Evolutionary conservation across 2,113 vertebrate species (phyloP).

Genomic region (Dicentrarchus labrax): DNA sequence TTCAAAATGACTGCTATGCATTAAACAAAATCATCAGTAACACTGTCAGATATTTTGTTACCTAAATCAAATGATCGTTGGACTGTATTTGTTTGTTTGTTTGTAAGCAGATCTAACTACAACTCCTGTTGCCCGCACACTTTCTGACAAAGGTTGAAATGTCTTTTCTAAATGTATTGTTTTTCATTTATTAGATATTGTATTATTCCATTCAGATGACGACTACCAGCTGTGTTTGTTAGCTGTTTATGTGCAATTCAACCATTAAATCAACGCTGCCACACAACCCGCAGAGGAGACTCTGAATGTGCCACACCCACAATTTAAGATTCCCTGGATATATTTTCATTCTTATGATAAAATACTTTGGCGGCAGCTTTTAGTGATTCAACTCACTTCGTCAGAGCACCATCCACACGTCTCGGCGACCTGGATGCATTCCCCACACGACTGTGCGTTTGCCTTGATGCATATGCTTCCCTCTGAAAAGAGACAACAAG

Average conservation of each 20-base stretch:
- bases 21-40: background rate
- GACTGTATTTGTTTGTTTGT: background rate
- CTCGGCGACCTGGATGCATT: constrained; percentile 95
- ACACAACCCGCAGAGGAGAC: constrained; percentile 4
- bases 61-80: background rate
- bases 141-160: background rate
- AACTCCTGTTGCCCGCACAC: background rate
- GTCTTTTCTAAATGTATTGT: background rate
- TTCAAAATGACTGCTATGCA: background rate
- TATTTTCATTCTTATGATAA: background rate
- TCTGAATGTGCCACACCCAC: background rate
- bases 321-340: background rate
- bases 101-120: background rate
- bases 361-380: constrained; percentile 8
- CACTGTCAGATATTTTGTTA: background rate
- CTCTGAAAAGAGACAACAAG: constrained; percentile 83
- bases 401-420: constrained; percentile 96
- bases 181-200: background rate
- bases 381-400: constrained; percentile 83
- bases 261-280: background rate
- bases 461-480: constrained; percentile 94
- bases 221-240: constrained; percentile 3
- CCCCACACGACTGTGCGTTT: constrained; percentile 96
- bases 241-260: background rate
- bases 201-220: background rate